A percentile compares a stretch with the other conserved stretches of the same genome.
These are phyloP conservation scores for Brachionus calyciflorus DNA, from an alignment of 1,140 invertebrate genomes.

Conservation along the genomic window DNA sequence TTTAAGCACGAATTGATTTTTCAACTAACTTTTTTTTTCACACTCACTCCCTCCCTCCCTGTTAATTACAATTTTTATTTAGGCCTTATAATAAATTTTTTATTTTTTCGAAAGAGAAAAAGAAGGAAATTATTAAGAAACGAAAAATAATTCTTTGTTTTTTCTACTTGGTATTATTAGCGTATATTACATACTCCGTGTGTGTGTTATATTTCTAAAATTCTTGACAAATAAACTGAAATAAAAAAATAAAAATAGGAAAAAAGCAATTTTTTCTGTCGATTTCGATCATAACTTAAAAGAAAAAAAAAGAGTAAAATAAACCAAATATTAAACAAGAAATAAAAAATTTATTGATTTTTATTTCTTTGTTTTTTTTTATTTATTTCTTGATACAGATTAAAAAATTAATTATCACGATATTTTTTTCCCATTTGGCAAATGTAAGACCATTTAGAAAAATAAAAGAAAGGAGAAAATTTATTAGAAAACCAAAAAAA, in stretches of 20 bases:
- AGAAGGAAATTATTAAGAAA: background rate
- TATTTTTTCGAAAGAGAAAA: background rate
- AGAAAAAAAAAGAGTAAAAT: no score
- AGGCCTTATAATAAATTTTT: no score
- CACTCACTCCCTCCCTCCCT: background rate
- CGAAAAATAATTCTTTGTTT: background rate
- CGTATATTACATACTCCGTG: background rate
- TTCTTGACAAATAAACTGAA: background rate
- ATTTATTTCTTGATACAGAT: background rate
- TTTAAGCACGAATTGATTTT: conserved; percentile 23
- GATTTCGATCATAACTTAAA: conserved; percentile 6
- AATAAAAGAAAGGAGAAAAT: no score
- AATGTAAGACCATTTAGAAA: no score
- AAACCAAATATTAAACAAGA: conserved; percentile 8
- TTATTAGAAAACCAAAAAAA: no score
- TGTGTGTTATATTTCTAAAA: background rate
- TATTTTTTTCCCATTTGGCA: background rate
- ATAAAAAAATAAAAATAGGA: background rate
- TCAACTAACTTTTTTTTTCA: background rate
- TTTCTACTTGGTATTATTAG: conserved; percentile 20
- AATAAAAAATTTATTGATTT: conserved; percentile 32
- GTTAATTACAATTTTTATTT: background rate
- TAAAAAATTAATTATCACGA: conserved; percentile 41
- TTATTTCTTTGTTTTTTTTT: conserved; percentile 29
- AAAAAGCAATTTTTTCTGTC: background rate